A percentile compares a stretch with the other conserved stretches of the same genome.
These are phyloP conservation scores for Fistularia commersonii DNA, from an alignment of 2,797 vertebrate genomes.

Conservation along the genomic window DNA sequence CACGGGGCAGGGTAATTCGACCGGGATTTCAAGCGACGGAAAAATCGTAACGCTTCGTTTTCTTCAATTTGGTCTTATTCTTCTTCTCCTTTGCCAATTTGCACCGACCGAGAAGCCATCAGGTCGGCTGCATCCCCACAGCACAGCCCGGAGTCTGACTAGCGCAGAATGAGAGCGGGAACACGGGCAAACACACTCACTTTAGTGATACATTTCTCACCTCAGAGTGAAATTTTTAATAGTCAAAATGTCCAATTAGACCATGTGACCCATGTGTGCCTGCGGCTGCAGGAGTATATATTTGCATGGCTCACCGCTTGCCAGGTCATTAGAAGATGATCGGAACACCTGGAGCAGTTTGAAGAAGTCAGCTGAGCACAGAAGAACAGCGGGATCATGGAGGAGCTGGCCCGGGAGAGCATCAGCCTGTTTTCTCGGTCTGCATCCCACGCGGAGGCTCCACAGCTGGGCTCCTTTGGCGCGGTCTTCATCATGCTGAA, in stretches of 20 bases:
- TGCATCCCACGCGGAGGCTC: conserved; percentile 35
- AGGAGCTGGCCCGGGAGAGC: conserved; percentile 76
- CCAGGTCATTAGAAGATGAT: conserved; percentile 1
- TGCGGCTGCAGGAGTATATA: conserved; percentile 39
- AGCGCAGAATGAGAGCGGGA: conserved; percentile 1
- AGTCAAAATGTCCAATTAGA: conserved; percentile 42
- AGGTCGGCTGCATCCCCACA: no score
- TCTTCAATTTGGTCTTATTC: no score
- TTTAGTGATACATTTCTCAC: conserved; percentile 64
- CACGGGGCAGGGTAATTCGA: no score
- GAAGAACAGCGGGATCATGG: conserved; percentile 68
- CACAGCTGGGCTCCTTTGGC: conserved; percentile 80
- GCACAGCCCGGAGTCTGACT: background rate
- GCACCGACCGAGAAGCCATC: no score
- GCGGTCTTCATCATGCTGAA: conserved; percentile 93
- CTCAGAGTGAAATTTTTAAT: conserved; percentile 61
- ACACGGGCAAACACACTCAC: conserved; percentile 43
- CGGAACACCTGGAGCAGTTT: background rate
- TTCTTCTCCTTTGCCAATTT: no score
- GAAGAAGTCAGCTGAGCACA: background rate
- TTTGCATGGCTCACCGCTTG: conserved; percentile 1
- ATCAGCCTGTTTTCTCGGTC: conserved; percentile 75
- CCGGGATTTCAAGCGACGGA: no score
- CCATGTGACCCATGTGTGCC: conserved; percentile 20
- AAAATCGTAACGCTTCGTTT: no score